Percentiles rank a stretch among this genome's conserved stretches.
phyloP scores from a whole-genome alignment of 2,113 vertebrate genomes.

The Garra rufa region DNA sequence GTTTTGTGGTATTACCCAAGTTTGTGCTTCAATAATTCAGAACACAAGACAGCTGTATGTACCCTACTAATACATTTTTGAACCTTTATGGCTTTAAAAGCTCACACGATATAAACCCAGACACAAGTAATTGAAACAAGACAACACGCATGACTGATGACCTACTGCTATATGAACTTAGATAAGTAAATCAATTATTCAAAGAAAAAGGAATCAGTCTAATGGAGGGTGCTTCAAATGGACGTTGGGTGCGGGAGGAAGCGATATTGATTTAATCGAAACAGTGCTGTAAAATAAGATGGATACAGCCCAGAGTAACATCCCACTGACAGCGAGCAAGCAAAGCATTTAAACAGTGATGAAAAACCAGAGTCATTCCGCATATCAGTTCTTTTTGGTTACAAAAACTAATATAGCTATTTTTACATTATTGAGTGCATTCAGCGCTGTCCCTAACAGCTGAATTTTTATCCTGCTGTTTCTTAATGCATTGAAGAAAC shows the following conservation, averaged over 20 bases:
- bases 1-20: not conserved
- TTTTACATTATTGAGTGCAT: not conserved
- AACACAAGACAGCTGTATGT: not conserved
- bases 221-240: constrained; percentile 11
- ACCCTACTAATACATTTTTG: constrained; percentile 48
- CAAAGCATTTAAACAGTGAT: not conserved
- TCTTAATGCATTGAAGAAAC: not conserved
- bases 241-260: not conserved
- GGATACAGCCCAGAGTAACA: not conserved
- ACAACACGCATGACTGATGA: not conserved
- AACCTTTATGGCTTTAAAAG: not conserved
- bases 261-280: not conserved
- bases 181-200: constrained; percentile 48
- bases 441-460: not conserved
- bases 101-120: not conserved
- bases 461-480: not conserved
- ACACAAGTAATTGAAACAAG: constrained; percentile 6
- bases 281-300: constrained; percentile 7
- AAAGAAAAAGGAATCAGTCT: constrained; percentile 20
- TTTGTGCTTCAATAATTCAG: not conserved
- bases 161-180: constrained; percentile 19
- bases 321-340: not conserved
- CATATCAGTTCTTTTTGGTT: not conserved
- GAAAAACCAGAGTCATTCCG: not conserved
- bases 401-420: not conserved